Evolutionary conservation across 2,888 invertebrate species (phyloP).

Genomic region (Lochmaea crataegi): DNA sequence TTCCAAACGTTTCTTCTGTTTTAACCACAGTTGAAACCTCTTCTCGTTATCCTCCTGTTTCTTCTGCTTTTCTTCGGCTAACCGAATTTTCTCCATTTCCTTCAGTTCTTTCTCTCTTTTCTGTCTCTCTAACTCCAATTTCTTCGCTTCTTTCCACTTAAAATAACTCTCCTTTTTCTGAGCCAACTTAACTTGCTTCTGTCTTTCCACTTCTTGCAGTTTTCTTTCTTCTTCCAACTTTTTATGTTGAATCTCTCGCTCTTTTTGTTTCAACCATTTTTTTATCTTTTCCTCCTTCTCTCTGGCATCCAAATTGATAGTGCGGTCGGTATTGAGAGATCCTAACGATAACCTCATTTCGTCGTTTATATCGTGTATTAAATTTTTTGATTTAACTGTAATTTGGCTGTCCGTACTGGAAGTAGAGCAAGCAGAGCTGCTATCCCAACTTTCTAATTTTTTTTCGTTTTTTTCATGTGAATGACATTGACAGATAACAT

Average conservation of each 20-base stretch:
- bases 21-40: constrained; percentile 66
- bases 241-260: constrained; percentile 56
- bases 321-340: constrained; percentile 42
- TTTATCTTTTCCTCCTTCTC: constrained; percentile 50
- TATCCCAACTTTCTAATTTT: constrained; percentile 32
- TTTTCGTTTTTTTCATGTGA: constrained; percentile 24
- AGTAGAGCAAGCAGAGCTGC: constrained; percentile 22
- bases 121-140: constrained; percentile 56
- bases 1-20: constrained; percentile 65
- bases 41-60: constrained; percentile 55
- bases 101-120: constrained; percentile 57
- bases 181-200: constrained; percentile 60
- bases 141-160: constrained; percentile 67
- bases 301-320: constrained; percentile 38
- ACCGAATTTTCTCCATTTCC: constrained; percentile 44
- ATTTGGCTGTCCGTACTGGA: constrained; percentile 46
- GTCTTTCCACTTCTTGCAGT: constrained; percentile 58
- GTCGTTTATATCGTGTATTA: constrained; percentile 12
- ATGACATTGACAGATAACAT: constrained; percentile 52
- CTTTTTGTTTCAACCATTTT: constrained; percentile 66
- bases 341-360: constrained; percentile 47
- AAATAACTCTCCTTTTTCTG: constrained; percentile 64
- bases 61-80: constrained; percentile 22
- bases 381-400: constrained; percentile 42
- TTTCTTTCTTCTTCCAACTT: constrained; percentile 53